Base-by-base conservation (phyloP, 2,888 invertebrate species). In the Lapara coniferarum region DNA sequence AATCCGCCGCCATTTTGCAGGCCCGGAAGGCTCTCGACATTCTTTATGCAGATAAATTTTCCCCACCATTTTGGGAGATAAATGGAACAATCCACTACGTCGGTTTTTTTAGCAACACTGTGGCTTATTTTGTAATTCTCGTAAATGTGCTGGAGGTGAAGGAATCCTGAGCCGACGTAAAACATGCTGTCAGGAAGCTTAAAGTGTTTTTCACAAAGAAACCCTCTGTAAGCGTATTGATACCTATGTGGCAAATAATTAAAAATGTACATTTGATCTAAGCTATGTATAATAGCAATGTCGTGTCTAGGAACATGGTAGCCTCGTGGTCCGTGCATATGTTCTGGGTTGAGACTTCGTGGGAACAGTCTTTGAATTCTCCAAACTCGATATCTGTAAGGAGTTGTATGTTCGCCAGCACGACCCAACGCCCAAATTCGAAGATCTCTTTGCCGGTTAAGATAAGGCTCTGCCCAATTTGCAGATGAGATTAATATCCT, bases 31-130 rank as follows among this genome's bases (percentile, higher is more conserved):
- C 59, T 1, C 0, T 66, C 0, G 0, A 10, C 2, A 71, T 89
- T 89, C n/a, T 51, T 75, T 0, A 88, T 46, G 67, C 89, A 89
- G 19, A 89, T 84, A 68, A 89, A 89, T 72, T 89, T 89, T 0
- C 89, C 89, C 89, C 89, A 89, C 78, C 77, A 86, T 71, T 89
- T 89, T 0, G 89, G 89, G 0, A 89, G 53, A 49, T 83, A 86
- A 6, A 71, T 81, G 0, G 85, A 85, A 71, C 89, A 89, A 69
- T 89, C 86, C 0, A 79, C 78, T 0, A 81, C 49, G 0, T 74
- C 8, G 0, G 7, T n/a, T 44, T 67, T 77, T 0, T 58, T 16
- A 0, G 75, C 16, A 0, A 10, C 3, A 0, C 69, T 56, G 68
- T 74, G 82, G 68, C 79, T 80, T 30, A 89, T 87, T 67, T 83